phyloP scores from a whole-genome alignment of 2,797 vertebrate genomes.

The Anguilla pacifica region DNA sequence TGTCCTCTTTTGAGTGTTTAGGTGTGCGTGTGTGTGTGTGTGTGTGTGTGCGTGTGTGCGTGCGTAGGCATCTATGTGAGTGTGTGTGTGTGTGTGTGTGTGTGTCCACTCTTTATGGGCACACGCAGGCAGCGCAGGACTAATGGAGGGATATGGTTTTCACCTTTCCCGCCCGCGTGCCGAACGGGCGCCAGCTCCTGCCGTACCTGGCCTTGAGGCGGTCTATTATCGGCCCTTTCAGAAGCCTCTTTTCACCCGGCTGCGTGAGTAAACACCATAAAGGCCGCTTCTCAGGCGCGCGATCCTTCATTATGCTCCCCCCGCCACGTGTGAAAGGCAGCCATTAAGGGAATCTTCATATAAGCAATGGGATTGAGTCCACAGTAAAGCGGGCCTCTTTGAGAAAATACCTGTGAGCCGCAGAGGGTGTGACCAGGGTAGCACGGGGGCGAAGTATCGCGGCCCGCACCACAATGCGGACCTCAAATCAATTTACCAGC shows the following conservation, averaged over 20 bases:
- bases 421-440: not conserved
- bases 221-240: constrained; percentile 43
- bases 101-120: not conserved
- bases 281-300: not conserved
- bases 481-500: constrained; percentile 24
- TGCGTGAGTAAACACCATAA: constrained; percentile 40
- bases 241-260: constrained; percentile 46
- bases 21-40: not conserved
- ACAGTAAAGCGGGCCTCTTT: constrained; percentile 27
- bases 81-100: not conserved
- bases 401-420: not conserved
- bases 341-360: constrained; percentile 26
- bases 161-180: constrained; percentile 3
- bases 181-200: not conserved
- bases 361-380: constrained; percentile 26
- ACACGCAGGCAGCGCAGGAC: not conserved
- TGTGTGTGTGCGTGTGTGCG: not conserved
- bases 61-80: not conserved
- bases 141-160: constrained; percentile 21
- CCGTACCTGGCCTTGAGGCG: constrained; percentile 48
- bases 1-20: not conserved
- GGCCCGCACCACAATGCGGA: not conserved
- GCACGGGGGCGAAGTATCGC: not conserved
- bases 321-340: constrained; percentile 5
- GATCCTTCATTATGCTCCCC: constrained; percentile 8